phyloP scores from a whole-genome alignment of 2,888 invertebrate species.

The Drosophila mimetica region DNA sequence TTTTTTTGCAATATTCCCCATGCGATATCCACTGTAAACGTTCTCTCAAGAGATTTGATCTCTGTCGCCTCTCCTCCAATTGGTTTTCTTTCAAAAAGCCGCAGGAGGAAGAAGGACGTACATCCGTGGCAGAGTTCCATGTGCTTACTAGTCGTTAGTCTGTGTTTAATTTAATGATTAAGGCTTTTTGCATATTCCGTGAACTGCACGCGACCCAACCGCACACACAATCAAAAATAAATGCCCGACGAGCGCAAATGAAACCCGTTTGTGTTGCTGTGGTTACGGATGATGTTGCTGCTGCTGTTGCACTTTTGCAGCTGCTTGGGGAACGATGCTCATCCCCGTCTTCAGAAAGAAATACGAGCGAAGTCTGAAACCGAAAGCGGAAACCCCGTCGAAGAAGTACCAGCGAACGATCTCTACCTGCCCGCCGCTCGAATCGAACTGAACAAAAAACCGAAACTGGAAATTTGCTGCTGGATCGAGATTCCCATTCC shows the following conservation, averaged over 20 bases:
- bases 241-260: conserved; percentile 48
- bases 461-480: conserved; percentile 75
- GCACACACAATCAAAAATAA: conserved; percentile 31
- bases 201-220: conserved; percentile 39
- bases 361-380: conserved; percentile 45
- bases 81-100: conserved; percentile 37
- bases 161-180: conserved; percentile 50
- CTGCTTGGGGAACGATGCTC: conserved; percentile 61
- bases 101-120: conserved; percentile 6
- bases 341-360: conserved; percentile 64
- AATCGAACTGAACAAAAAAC: conserved; percentile 68
- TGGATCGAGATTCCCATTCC: conserved; percentile 68
- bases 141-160: conserved; percentile 39
- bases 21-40: conserved; percentile 9
- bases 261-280: conserved; percentile 61
- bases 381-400: conserved; percentile 59
- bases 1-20: background rate
- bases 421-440: conserved; percentile 72
- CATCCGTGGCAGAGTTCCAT: conserved; percentile 18
- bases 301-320: conserved; percentile 72
- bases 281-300: conserved; percentile 28
- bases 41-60: conserved; percentile 38
- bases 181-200: conserved; percentile 29
- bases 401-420: conserved; percentile 44
- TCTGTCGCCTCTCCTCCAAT: conserved; percentile 32